Evolutionary conservation across 1,140 invertebrate species (phyloP).

Genomic region (Ceratina japonica): DNA sequence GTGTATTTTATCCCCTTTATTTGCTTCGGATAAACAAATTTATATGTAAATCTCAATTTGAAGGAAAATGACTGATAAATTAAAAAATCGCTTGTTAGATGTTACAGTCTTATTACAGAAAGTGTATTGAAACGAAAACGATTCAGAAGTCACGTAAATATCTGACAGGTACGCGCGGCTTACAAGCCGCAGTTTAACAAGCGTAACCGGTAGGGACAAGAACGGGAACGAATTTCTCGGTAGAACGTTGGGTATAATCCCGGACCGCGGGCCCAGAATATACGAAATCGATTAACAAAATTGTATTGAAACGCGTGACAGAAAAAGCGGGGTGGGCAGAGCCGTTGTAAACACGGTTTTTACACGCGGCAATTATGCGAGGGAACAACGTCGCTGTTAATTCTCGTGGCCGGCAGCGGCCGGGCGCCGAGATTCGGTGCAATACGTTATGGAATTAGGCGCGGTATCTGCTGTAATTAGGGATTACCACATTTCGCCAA

Average conservation of each 20-base stretch:
- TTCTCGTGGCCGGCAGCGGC: background rate
- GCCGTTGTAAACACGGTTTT: slow-evolving; percentile 12
- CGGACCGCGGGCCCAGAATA: background rate
- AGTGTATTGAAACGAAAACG: too few relatives aligned
- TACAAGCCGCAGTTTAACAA: too few relatives aligned
- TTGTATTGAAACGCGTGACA: background rate
- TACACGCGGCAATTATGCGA: slow-evolving; percentile 5
- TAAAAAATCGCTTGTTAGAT: too few relatives aligned
- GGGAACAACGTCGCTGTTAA: slow-evolving; percentile 23
- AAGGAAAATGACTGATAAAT: background rate
- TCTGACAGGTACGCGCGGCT: too few relatives aligned
- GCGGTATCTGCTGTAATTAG: slow-evolving; percentile 59
- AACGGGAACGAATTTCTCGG: background rate
- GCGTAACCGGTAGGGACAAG: too few relatives aligned
- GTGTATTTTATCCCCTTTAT: slow-evolving; percentile 27
- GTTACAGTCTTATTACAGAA: too few relatives aligned
- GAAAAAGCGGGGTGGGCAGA: background rate
- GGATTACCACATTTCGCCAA: slow-evolving; percentile 66
- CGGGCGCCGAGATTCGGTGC: slow-evolving; percentile 31
- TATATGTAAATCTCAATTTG: slow-evolving; percentile 35
- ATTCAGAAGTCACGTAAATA: too few relatives aligned
- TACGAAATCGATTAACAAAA: background rate
- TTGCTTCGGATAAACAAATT: slow-evolving; percentile 18
- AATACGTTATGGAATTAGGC: slow-evolving; percentile 57
- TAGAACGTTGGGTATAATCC: background rate